Evolutionary conservation across 1,140 invertebrate species (phyloP), one percentile per base, ranked within the genome.

Genomic region (Tetraneura akinire): DNA sequence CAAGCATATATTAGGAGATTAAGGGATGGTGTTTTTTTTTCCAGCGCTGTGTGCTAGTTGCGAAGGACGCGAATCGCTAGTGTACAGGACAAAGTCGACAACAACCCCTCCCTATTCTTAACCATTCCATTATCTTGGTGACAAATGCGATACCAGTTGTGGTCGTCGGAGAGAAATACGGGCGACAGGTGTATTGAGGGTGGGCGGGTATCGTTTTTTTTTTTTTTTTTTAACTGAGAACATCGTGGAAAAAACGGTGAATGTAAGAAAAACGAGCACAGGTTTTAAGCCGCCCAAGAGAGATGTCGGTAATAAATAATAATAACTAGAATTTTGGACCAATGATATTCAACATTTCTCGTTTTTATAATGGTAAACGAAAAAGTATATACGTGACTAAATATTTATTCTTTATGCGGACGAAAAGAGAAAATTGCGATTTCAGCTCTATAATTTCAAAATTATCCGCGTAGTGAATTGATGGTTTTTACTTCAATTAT

Each of bases 261-360:
- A 21, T 23, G 42, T 70, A 70, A 70, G 66, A 70, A 70, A 70
- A 70, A 70, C 45, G 66, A 70, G 66, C 66, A 3, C 42, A 21
- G 66, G 66, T 49, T 70, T 70, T 70, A 70, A 70, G 66, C 45
- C 42, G 14, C 42, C 42, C 66, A 49, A 23, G 13, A 49, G 45
- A 70, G 42, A 70, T 26, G 66, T 49, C 13, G 23, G 42, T 47
- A 49, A 70, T 70, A 70, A 70, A 70, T 70, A 70, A 70, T 70
- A 70, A 70, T 70, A 70, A 70, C 66, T 23, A 14, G 47, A 49
- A 70, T 70, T 70, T 70, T 45, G 23, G 23, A 21, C 66, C 66
- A 49, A 70, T 26, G 66, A 70, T 70, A 70, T 70, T 47, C 66
- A 49, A 29, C 66, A 49, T 70, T 42, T 70, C 47, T 18, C 6